A percentile compares a stretch with the other conserved stretches of the same genome.
Conservation (phyloP, 2,888 invertebrate species). For the Lysandra coridon region DNA sequence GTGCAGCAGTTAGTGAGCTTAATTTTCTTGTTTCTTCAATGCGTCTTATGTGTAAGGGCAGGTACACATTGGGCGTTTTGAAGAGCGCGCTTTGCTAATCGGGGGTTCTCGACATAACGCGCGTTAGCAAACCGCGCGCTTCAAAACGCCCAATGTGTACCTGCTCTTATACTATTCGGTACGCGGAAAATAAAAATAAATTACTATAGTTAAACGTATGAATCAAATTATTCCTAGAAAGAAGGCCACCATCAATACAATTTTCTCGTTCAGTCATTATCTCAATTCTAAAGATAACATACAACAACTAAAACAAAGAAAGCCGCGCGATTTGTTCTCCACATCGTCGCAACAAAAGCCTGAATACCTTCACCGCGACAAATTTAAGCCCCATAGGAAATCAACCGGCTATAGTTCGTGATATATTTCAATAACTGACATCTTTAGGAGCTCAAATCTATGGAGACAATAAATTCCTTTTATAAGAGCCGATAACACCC, state of each 20-base stretch:
- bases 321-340: neutral
- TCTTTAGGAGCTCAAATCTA: slow-evolving; percentile 43
- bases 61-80: too few relatives aligned
- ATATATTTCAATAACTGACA: slow-evolving; percentile 57
- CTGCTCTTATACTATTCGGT: neutral
- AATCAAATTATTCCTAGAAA: neutral
- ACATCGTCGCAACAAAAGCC: slow-evolving; percentile 7
- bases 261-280: neutral
- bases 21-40: neutral
- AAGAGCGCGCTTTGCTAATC: too few relatives aligned
- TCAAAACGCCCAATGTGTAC: too few relatives aligned
- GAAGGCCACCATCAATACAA: neutral
- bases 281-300: neutral
- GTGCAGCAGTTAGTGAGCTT: too few relatives aligned
- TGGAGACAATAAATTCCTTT: slow-evolving; percentile 42
- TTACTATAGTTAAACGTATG: neutral
- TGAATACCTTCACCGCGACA: slow-evolving; percentile 32
- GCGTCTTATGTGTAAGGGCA: neutral
- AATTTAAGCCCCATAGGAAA: slow-evolving; percentile 54
- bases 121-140: too few relatives aligned
- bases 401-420: slow-evolving; percentile 52
- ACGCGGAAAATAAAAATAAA: neutral
- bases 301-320: neutral
- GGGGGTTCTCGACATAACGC: too few relatives aligned
- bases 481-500: slow-evolving; percentile 11